Base-by-base conservation (phyloP, 2,113 vertebrate genomes). In the Burhinus oedicnemus region DNA sequence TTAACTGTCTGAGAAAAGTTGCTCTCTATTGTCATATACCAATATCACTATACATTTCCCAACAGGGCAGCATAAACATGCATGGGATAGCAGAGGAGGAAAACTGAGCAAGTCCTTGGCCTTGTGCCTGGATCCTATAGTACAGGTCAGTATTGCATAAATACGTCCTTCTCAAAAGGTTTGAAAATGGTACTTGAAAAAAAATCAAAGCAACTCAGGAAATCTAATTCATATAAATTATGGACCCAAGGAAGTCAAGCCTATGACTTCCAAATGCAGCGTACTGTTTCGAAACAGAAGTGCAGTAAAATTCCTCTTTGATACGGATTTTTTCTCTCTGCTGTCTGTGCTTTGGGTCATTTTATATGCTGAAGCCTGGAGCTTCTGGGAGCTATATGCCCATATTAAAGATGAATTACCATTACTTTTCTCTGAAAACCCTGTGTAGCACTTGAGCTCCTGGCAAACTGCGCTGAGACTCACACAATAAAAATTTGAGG, bases 381-480 rank as follows among this genome's bases (percentile, higher is more conserved):
- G 93, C 74, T 91, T 83, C 95, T 81, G 36, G 49, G 7, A 89
- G 55, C 92, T 90, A 44, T 30, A 58, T 89, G 91, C 93, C 86
- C 85, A 71, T 93, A 76, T 93, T 93, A 87, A 92, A 98, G 95
- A 96, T 42, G 45, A 95, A 93, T 49, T 84, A 69, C 77, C 77
- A 64, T 34, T 42, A 38, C 89, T 92, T 89, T 86, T 93, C 89
- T 80, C 77, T 55, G 85, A 88, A 58, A 93, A 84, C 71, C 95
- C 89, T 89, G 93, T 65, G 86, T 77, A 77, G 79, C 91, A 75
- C 87, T 45, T 60, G 60, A 93, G 81, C 86, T 68, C 83, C 92
- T 44, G 15, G 30, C 58, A 71, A 96, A 92, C 86, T 78, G 90
- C 3, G 1, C 81, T 49, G 91, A 89, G 72, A 90, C 54, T 87